Evolutionary conservation across 2,113 vertebrate genomes (phyloP).

Genomic region (Burhinus bistriatus): DNA sequence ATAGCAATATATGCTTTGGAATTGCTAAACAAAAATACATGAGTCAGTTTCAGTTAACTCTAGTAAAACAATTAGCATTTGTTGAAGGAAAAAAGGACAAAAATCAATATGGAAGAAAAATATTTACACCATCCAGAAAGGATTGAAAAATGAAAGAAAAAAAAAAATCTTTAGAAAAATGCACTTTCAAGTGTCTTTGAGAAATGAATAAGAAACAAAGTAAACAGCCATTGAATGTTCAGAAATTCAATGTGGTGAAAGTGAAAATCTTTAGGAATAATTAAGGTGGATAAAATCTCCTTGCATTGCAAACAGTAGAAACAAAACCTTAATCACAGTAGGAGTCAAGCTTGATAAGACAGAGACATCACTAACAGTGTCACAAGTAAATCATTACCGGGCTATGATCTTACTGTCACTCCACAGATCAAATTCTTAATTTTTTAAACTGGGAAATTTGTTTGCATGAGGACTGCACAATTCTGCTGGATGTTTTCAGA

Average conservation of each 20-base stretch:
- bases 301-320: conserved; percentile 12
- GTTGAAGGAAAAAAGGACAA: conserved; percentile 27
- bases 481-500: not conserved
- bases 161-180: conserved; percentile 17
- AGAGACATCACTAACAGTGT: not conserved
- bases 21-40: conserved; percentile 24
- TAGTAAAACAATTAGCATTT: conserved; percentile 57
- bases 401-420: not conserved
- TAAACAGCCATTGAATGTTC: conserved; percentile 3
- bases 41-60: conserved; percentile 6
- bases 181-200: conserved; percentile 24
- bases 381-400: not conserved
- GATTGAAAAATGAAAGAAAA: conserved; percentile 13
- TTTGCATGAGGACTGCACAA: not conserved
- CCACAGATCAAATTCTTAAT: not conserved
- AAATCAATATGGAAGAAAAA: conserved; percentile 50
- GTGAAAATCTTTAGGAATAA: conserved; percentile 55
- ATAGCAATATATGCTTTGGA: not conserved
- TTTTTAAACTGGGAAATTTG: not conserved
- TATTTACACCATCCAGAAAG: conserved; percentile 9
- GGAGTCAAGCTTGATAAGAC: not conserved
- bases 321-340: conserved; percentile 23
- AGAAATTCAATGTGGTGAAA: conserved; percentile 52
- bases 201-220: conserved; percentile 21
- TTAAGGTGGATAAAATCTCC: conserved; percentile 23